A percentile compares a stretch with the other conserved stretches of the same genome.
These are phyloP conservation scores for Euura saliciscinereae DNA, from an alignment of 1,140 invertebrate species.

Conservation along the genomic window DNA sequence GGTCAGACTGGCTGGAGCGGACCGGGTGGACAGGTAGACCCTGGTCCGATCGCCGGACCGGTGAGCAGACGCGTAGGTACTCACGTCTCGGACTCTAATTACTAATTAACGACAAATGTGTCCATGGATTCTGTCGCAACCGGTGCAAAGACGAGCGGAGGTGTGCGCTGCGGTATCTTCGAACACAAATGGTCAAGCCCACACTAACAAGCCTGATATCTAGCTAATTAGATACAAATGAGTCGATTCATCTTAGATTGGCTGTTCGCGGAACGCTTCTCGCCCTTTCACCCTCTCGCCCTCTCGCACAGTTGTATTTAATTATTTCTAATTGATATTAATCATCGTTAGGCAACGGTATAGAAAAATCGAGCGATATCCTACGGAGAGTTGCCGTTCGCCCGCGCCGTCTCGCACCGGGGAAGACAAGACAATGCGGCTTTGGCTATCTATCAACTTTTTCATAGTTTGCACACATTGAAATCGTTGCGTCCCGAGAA, in stretches of 20 bases:
- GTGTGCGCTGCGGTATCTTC: not conserved
- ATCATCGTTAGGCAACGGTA: not conserved
- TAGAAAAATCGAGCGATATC: not conserved
- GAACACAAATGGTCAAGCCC: not conserved
- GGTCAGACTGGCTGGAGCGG: conserved; percentile 1
- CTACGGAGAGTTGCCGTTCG: too few relatives aligned
- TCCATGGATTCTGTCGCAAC: conserved; percentile 2
- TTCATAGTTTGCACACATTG: not conserved
- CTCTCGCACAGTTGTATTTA: not conserved
- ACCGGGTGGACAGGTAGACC: not conserved
- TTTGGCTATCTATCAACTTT: not conserved
- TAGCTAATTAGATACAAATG: conserved; percentile 14
- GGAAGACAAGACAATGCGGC: not conserved
- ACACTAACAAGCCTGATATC: conserved; percentile 10
- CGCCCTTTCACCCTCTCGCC: not conserved
- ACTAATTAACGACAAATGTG: conserved; percentile 15
- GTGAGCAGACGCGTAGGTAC: conserved; percentile 3
- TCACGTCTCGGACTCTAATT: conserved; percentile 10
- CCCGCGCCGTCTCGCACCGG: not conserved
- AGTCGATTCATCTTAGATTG: conserved; percentile 4
- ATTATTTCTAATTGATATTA: conserved; percentile 5
- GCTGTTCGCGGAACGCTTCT: not conserved
- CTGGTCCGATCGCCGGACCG: not conserved
- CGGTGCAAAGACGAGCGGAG: not conserved
- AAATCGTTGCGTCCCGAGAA: not conserved